phyloP scores from a whole-genome alignment of 92 coral and sea anemone species.

The Nematostella vectensis region DNA sequence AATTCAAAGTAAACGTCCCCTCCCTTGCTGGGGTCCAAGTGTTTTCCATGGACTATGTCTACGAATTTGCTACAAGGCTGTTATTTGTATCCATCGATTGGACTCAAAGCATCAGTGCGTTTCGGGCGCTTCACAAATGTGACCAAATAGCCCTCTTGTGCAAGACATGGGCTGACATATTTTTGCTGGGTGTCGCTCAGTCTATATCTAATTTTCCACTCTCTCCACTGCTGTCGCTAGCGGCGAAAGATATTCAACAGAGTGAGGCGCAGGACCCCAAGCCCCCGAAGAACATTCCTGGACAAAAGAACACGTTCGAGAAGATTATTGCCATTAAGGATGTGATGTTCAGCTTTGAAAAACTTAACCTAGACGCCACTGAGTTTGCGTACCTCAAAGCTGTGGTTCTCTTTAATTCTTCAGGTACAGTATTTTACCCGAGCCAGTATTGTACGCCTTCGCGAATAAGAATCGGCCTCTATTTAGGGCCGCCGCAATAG shows the following conservation, averaged over 20 bases:
- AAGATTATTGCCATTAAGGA: constrained; percentile 70
- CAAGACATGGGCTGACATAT: constrained; percentile 85
- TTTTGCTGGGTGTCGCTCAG: constrained; percentile 86
- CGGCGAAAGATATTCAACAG: constrained; percentile 36
- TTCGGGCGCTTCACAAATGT: constrained; percentile 51
- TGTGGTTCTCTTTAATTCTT: constrained; percentile 81
- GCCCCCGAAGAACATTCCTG: constrained; percentile 1
- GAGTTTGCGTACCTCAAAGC: constrained; percentile 90
- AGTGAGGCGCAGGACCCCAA: background rate
- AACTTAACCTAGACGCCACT: constrained; percentile 56
- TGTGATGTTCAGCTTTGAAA: constrained; percentile 80
- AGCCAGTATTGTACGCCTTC: too few relatives aligned
- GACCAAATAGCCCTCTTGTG: constrained; percentile 77
- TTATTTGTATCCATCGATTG: constrained; percentile 91
- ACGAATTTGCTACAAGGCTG: constrained; percentile 96
- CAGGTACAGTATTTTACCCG: constrained; percentile 51
- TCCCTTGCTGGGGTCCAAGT: constrained; percentile 50
- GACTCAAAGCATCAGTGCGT: constrained; percentile 70
- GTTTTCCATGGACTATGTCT: constrained; percentile 90
- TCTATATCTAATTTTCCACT: constrained; percentile 78
- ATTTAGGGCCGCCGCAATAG: too few relatives aligned
- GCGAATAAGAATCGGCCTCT: too few relatives aligned
- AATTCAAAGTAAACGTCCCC: constrained; percentile 61
- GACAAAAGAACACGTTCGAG: constrained; percentile 36
- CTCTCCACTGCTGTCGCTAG: constrained; percentile 74